Evolutionary conservation across 2,888 invertebrate genomes (phyloP).

Genomic region (Perithous albicinctus): DNA sequence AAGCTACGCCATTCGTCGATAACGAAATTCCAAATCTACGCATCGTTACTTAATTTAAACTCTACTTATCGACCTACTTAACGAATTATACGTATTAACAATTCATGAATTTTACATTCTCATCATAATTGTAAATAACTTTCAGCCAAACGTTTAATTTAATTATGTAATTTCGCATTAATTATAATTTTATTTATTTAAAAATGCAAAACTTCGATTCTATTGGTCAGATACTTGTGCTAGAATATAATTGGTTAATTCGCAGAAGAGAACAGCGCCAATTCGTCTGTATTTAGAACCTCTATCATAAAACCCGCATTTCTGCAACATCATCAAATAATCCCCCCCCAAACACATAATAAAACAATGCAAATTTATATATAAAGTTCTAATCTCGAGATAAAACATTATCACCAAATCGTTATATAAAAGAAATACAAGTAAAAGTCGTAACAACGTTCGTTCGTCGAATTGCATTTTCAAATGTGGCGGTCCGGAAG

Average conservation of each 20-base stretch:
- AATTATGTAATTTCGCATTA: not conserved
- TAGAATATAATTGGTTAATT: not conserved
- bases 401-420: too few relatives aligned
- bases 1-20: conserved; percentile 1
- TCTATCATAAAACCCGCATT: too few relatives aligned
- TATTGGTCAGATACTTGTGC: not conserved
- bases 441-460: not conserved
- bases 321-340: too few relatives aligned
- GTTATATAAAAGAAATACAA: not conserved
- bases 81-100: too few relatives aligned
- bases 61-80: too few relatives aligned
- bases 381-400: too few relatives aligned
- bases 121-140: too few relatives aligned
- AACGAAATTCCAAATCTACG: not conserved
- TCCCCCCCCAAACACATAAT: not conserved
- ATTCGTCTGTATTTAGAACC: too few relatives aligned
- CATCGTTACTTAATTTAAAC: too few relatives aligned
- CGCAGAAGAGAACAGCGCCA: not conserved
- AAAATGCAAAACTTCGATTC: not conserved
- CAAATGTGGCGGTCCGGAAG: conserved; percentile 55
- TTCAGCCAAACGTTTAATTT: too few relatives aligned
- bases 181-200: not conserved
- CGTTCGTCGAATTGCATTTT: not conserved
- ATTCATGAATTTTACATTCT: too few relatives aligned
- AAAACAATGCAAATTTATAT: not conserved